A percentile compares a stretch with the other conserved stretches of the same genome.
These are phyloP conservation scores for Boloria selene DNA, from an alignment of 2,888 invertebrate species.

Conservation along the genomic window DNA sequence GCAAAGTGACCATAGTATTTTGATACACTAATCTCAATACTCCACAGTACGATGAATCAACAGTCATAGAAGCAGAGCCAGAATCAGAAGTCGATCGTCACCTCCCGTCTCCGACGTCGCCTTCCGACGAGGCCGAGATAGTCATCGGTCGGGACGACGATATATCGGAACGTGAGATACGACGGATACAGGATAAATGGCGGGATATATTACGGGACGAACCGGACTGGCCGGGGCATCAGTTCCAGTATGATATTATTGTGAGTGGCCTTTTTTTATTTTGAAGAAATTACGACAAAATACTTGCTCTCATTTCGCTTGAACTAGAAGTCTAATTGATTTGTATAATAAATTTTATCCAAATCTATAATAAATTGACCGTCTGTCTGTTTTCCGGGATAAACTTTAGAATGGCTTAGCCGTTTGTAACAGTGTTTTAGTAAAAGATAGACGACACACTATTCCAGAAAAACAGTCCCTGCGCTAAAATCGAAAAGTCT, in stretches of 20 bases:
- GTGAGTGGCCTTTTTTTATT: slow-evolving; percentile 72
- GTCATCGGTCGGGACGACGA: slow-evolving; percentile 82
- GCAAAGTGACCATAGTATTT: no score
- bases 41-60: slow-evolving; percentile 85
- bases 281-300: no score
- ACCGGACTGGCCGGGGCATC: slow-evolving; percentile 74
- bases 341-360: no score
- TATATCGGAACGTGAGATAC: slow-evolving; percentile 74
- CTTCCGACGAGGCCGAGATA: slow-evolving; percentile 83
- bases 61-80: slow-evolving; percentile 86
- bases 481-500: no score
- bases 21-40: not conserved
- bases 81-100: slow-evolving; percentile 84
- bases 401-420: no score
- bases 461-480: no score
- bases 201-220: slow-evolving; percentile 86
- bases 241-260: slow-evolving; percentile 87
- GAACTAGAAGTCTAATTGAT: no score
- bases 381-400: no score
- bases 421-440: no score
- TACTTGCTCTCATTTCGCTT: not conserved
- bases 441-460: no score
- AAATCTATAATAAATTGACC: no score
- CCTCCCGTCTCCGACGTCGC: slow-evolving; percentile 75
- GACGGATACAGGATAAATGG: slow-evolving; percentile 89